Evolutionary conservation across 2,888 invertebrate genomes (phyloP).

Genomic region (Teinopalpus imperialis): DNA sequence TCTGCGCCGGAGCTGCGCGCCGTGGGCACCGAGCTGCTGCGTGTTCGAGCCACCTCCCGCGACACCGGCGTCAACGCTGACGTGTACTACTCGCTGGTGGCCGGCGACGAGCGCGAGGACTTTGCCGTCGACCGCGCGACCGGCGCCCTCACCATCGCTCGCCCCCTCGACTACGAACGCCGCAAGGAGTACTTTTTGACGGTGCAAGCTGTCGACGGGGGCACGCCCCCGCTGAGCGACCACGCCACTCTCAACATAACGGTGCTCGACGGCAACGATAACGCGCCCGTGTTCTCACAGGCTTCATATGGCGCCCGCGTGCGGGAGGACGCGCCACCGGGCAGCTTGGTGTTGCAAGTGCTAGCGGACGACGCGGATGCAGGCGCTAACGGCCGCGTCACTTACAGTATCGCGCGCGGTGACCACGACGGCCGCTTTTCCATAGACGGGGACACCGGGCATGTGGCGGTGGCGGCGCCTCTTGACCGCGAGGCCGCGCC

Average conservation of each 20-base stretch:
- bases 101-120: constrained; percentile 94
- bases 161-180: constrained; percentile 93
- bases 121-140: constrained; percentile 88
- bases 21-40: constrained; percentile 90
- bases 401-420: constrained; percentile 87
- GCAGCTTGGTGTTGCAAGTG: constrained; percentile 88
- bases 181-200: constrained; percentile 93
- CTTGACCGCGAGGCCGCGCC: constrained; percentile 92
- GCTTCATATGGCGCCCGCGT: constrained; percentile 88
- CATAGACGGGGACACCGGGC: constrained; percentile 89
- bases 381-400: constrained; percentile 88
- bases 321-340: constrained; percentile 89
- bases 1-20: constrained; percentile 89
- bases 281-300: constrained; percentile 91
- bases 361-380: constrained; percentile 93
- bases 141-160: constrained; percentile 89
- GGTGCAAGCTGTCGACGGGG: constrained; percentile 94
- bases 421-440: constrained; percentile 89
- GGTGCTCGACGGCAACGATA: constrained; percentile 93
- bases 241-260: constrained; percentile 93
- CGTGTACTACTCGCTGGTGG: constrained; percentile 92
- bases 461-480: constrained; percentile 86
- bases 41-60: constrained; percentile 94
- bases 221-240: constrained; percentile 93
- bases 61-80: constrained; percentile 97